Percentiles rank a stretch among this genome's conserved stretches.
Evolutionary conservation across 2,888 invertebrate genomes (phyloP).

Genomic region (Troides aeacus): DNA sequence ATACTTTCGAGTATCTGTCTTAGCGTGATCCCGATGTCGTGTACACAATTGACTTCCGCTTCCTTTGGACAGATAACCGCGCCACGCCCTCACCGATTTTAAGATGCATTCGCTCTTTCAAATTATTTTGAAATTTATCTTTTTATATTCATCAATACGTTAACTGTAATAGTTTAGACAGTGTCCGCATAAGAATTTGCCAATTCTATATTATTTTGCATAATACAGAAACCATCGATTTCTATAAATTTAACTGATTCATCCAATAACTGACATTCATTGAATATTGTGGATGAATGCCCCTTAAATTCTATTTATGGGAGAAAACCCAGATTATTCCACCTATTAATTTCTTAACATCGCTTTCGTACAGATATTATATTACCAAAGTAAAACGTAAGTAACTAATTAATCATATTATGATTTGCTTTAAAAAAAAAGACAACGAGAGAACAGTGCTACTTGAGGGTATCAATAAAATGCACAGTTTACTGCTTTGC

Average conservation of each 20-base stretch:
- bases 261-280: not conserved
- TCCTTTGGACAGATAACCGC: conserved; percentile 64
- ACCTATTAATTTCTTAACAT: not conserved
- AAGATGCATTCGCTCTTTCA: conserved; percentile 40
- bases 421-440: conserved; percentile 39
- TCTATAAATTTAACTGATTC: not conserved
- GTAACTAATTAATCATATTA: not conserved
- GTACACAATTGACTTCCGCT: conserved; percentile 72
- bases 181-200: not conserved
- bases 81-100: conserved; percentile 57
- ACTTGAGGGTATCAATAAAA: conserved; percentile 70
- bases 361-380: not conserved
- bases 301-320: too few relatives aligned
- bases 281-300: too few relatives aligned
- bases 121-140: conserved; percentile 12
- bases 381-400: not conserved
- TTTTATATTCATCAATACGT: not conserved
- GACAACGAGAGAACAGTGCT: conserved; percentile 47
- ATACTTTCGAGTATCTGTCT: conserved; percentile 54
- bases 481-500: conserved; percentile 64
- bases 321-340: too few relatives aligned
- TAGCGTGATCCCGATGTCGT: conserved; percentile 49
- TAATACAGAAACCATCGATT: not conserved
- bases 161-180: not conserved
- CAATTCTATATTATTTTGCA: not conserved